Percentiles rank a stretch among this genome's conserved stretches.
Conservation (phyloP, 2,797 vertebrate species). For the Aeoliscus strigatus region DNA sequence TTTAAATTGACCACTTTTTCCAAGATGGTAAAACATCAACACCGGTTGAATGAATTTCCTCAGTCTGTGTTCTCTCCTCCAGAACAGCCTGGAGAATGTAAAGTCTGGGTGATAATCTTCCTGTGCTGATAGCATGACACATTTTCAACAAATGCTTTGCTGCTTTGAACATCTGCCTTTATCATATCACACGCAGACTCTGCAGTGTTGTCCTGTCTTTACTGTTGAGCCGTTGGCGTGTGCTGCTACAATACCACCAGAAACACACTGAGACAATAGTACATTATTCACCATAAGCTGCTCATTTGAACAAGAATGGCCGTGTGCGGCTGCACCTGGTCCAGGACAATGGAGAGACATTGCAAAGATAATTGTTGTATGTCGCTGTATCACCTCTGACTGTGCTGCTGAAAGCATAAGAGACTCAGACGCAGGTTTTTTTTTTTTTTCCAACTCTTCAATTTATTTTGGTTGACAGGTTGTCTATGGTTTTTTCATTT, state of each 20-base stretch:
- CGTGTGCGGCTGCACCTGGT: constrained; percentile 24
- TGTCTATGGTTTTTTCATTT: neutral
- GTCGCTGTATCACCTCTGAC: constrained; percentile 9
- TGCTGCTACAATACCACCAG: constrained; percentile 4
- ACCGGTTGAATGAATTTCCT: neutral
- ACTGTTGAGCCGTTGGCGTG: too few species aligned
- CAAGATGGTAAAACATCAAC: neutral
- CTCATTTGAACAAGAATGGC: constrained; percentile 18
- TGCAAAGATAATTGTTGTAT: constrained; percentile 26
- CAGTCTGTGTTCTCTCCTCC: constrained; percentile 5
- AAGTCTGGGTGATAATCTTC: neutral
- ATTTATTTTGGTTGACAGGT: neutral
- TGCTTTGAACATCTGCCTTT: constrained; percentile 3
- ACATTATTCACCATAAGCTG: constrained; percentile 12
- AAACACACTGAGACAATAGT: constrained; percentile 18
- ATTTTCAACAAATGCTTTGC: constrained; percentile 2
- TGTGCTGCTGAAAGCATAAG: constrained; percentile 9
- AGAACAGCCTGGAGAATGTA: constrained; percentile 1
- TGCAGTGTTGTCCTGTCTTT: neutral
- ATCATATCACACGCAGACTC: neutral
- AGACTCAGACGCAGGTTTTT: too few species aligned
- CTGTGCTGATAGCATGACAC: constrained; percentile 2
- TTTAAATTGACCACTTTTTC: constrained; percentile 1
- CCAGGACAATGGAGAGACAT: constrained; percentile 8
- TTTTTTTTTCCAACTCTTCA: too few species aligned